Base-by-base conservation (phyloP, 2,113 vertebrate species). In the Argyrosomus japonicus region DNA sequence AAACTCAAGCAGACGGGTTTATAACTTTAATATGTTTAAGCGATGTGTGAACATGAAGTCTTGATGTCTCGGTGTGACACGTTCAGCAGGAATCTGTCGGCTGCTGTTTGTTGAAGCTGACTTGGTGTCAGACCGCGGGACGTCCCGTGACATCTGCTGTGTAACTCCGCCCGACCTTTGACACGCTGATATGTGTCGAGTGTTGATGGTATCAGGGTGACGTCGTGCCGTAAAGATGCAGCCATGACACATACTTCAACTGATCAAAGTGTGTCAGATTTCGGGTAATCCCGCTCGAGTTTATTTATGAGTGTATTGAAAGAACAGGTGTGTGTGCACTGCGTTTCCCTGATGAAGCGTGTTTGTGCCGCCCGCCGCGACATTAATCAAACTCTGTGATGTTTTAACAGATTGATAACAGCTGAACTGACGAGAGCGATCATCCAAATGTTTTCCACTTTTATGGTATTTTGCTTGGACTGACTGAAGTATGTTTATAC, bases 121-220 rank as follows among this genome's bases (percentile, higher is more conserved):
- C 57, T 29, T n/a, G 0, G 21, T 43, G 76, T 69, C 76, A n/a
- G 47, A 27, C 74, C 1, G 54, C 68, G 1, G 47, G 80, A 68
- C 15, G 19, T 69, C 56, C 50, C 7, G 5, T 29, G 2, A 68
- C 82, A 87, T 82, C 82, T 81, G 85, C 50, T 63, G 68, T 17
- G 54, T 50, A 29, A 56, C 82, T 81, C 32, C 51, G 73, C n/a
- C 69, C 15, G 3, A 78, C 21, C 74, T 70, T 60, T 75, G 63
- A 74, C 68, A 25, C 12, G 3, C 0, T 65, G 51, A 60, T 71
- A 60, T 43, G 60, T 17, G 62, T 74, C 0, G 3, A 54, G 56
- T 45, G 64, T 12, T 8, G 72, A 64, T 76, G 67, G 17, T 25
- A 21, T 75, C 45, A 4, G 43, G 67, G 61, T 60, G 79, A 79